A percentile compares a stretch with the other conserved stretches of the same genome.
Evolutionary conservation across 1,140 invertebrate species (phyloP).

Genomic region (Drosophila yakuba): DNA sequence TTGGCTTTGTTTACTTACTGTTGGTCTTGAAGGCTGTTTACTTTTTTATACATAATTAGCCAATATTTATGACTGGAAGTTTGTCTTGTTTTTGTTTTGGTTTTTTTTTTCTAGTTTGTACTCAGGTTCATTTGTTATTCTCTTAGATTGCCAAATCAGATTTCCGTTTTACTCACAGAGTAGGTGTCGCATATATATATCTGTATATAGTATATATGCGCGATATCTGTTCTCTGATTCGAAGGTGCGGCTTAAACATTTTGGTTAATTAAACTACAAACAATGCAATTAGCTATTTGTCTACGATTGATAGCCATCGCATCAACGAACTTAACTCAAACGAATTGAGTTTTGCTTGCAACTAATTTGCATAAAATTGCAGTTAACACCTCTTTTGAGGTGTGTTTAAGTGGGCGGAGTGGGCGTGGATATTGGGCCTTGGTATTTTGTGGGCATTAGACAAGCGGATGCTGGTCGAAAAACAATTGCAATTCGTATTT

Average conservation of each 20-base stretch:
- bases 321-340: constrained; percentile 12
- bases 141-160: constrained; percentile 41
- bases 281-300: constrained; percentile 67
- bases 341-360: constrained; percentile 29
- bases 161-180: constrained; percentile 31
- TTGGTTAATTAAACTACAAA: constrained; percentile 64
- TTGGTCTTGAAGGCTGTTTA: constrained; percentile 41
- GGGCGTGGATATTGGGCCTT: constrained; percentile 12
- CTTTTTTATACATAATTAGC: constrained; percentile 59
- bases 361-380: constrained; percentile 73
- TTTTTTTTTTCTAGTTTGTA: not conserved
- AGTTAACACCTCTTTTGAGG: constrained; percentile 65
- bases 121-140: constrained; percentile 19
- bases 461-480: constrained; percentile 22
- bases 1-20: constrained; percentile 20
- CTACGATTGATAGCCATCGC: constrained; percentile 63
- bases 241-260: constrained; percentile 50
- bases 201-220: constrained; percentile 12
- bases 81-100: constrained; percentile 38
- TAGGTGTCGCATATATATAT: constrained; percentile 45
- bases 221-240: constrained; percentile 23
- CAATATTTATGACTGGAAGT: constrained; percentile 60
- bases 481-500: constrained; percentile 25
- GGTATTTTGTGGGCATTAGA: constrained; percentile 9
- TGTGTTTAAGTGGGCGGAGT: constrained; percentile 23